These are phyloP conservation scores for Urocyon cinereoargenteus DNA, from an alignment of 2,797 vertebrate species.

Conservation along the genomic window DNA sequence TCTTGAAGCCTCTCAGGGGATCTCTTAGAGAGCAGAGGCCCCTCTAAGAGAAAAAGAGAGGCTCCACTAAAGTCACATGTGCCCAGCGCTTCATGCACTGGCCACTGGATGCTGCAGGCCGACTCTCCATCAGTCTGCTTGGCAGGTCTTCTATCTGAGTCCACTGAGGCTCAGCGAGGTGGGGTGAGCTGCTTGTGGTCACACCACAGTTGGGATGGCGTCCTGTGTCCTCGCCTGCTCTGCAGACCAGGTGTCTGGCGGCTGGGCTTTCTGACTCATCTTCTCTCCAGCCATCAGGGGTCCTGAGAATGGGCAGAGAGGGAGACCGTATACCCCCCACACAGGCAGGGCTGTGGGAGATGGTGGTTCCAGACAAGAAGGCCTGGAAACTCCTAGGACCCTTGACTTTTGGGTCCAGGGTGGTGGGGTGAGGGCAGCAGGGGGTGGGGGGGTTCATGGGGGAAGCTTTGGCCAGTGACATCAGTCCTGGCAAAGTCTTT, in stretches of 20 bases:
- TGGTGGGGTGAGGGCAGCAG: background rate
- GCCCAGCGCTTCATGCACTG: rapidly evolving
- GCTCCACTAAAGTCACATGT: rapidly evolving
- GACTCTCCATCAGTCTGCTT: background rate
- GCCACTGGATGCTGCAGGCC: rapidly evolving
- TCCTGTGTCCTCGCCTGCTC: rapidly evolving
- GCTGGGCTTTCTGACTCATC: background rate
- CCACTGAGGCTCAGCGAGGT: background rate
- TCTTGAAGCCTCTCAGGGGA: background rate
- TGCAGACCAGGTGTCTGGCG: background rate
- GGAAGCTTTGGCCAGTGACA: background rate
- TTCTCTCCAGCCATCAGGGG: background rate
- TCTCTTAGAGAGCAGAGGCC: background rate
- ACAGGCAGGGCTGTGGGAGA: too few relatives aligned
- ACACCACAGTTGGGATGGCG: rapidly evolving
- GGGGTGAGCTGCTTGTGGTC: background rate
- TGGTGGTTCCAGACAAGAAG: background rate
- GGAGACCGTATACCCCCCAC: rapidly evolving
- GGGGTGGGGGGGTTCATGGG: background rate
- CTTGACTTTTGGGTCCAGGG: background rate
- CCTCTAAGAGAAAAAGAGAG: background rate
- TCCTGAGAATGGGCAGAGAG: background rate
- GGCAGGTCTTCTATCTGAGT: background rate
- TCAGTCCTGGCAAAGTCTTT: slow-evolving; percentile 19
- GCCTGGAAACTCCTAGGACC: background rate